phyloP scores from a whole-genome alignment of 2,888 invertebrate genomes.

The Drosophila kokeensis region DNA sequence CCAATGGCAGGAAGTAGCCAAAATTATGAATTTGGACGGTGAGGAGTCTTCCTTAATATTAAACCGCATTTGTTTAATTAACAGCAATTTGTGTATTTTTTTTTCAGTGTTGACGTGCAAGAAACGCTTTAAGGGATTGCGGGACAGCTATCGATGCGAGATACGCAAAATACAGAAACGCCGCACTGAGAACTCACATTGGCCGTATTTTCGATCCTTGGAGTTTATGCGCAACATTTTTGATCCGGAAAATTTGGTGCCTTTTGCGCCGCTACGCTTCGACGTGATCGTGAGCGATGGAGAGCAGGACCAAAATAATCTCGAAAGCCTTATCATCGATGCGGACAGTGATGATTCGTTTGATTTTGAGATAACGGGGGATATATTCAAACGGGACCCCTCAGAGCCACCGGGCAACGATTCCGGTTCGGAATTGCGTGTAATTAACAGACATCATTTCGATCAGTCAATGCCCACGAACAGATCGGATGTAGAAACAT shows the following conservation, averaged over 20 bases:
- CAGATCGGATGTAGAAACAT: slow-evolving; percentile 42
- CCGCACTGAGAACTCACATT: slow-evolving; percentile 34
- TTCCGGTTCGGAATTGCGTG: slow-evolving; percentile 32
- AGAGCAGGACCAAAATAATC: slow-evolving; percentile 5
- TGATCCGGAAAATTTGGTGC: slow-evolving; percentile 52
- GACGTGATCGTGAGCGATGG: too few relatives aligned
- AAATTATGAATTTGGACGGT: slow-evolving; percentile 57
- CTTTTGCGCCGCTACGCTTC: slow-evolving; percentile 43
- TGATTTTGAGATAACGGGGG: slow-evolving; percentile 68
- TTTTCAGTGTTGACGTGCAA: slow-evolving; percentile 46
- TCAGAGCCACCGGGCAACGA: slow-evolving; percentile 16
- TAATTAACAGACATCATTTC: slow-evolving; percentile 16
- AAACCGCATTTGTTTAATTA: background rate
- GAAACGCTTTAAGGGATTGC: slow-evolving; percentile 64
- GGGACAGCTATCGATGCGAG: slow-evolving; percentile 63
- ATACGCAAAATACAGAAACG: slow-evolving; percentile 62
- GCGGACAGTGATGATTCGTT: slow-evolving; percentile 66
- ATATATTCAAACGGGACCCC: slow-evolving; percentile 60
- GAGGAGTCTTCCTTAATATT: background rate
- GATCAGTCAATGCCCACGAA: slow-evolving; percentile 20
- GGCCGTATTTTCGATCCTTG: slow-evolving; percentile 58
- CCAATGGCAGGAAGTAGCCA: slow-evolving; percentile 58
- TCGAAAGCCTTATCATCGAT: slow-evolving; percentile 62
- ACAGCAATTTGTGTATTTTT: background rate
- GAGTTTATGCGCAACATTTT: slow-evolving; percentile 66